phyloP scores from a whole-genome alignment of 2,888 invertebrate genomes.

The Ditylenchus weischeri region DNA sequence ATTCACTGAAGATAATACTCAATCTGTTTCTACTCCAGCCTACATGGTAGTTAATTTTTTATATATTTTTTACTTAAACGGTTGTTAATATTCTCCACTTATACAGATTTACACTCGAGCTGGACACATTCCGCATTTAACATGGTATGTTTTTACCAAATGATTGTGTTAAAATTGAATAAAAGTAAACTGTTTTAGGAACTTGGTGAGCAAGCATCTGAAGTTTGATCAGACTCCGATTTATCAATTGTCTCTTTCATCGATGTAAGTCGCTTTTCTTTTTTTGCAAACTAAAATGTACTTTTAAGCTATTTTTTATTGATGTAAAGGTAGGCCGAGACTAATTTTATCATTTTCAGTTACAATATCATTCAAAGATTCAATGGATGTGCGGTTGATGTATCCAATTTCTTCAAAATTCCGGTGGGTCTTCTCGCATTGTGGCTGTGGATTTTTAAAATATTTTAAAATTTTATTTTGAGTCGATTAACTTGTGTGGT shows the following conservation, averaged over 20 bases:
- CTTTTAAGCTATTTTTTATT: too few species aligned
- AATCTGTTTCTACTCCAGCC: too few species aligned
- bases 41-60: too few species aligned
- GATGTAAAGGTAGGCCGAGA: too few species aligned
- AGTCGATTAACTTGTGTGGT: not conserved
- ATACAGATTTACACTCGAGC: slow-evolving; percentile 47
- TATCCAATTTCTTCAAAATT: slow-evolving; percentile 21
- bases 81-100: too few species aligned
- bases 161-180: too few species aligned
- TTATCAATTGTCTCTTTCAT: slow-evolving; percentile 41
- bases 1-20: too few species aligned
- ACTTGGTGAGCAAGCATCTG: slow-evolving; percentile 39
- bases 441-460: not conserved
- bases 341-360: slow-evolving; percentile 18
- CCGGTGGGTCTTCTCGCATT: slow-evolving; percentile 19
- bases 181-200: slow-evolving; percentile 21
- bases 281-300: slow-evolving; percentile 3
- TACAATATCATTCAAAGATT: slow-evolving; percentile 20
- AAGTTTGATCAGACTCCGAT: slow-evolving; percentile 42
- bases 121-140: slow-evolving; percentile 54
- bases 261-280: slow-evolving; percentile 1
- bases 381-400: slow-evolving; percentile 13
- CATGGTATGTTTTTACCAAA: slow-evolving; percentile 28
- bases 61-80: too few species aligned
- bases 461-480: not conserved